Percentiles rank a stretch among this genome's conserved stretches.
phyloP scores from a whole-genome alignment of 1,140 invertebrate species.

The Pseudomyrmex flavicornis region DNA sequence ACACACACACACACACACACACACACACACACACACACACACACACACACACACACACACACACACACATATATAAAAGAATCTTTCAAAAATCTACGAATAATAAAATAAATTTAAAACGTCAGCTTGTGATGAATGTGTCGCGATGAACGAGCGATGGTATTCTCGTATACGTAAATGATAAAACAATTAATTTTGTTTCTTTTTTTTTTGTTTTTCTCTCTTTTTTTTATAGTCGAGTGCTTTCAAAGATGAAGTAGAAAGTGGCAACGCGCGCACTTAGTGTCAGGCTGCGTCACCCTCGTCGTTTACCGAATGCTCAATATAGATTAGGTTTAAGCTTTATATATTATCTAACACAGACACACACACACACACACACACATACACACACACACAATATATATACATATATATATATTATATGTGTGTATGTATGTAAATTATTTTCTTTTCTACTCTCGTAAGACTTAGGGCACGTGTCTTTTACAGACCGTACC shows the following conservation, averaged over 20 bases:
- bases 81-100: background rate
- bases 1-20: too few relatives aligned
- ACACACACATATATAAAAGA: too few relatives aligned
- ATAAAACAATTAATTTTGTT: constrained; percentile 59
- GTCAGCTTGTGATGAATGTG: constrained; percentile 44
- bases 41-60: too few relatives aligned
- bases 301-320: constrained; percentile 80
- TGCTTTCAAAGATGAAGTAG: constrained; percentile 59
- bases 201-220: constrained; percentile 43
- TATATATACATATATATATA: constrained; percentile 46
- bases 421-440: constrained; percentile 66
- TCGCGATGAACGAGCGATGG: constrained; percentile 7
- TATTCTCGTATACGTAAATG: constrained; percentile 65
- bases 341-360: constrained; percentile 77
- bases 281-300: constrained; percentile 63
- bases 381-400: too few relatives aligned
- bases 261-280: constrained; percentile 43
- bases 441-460: constrained; percentile 79
- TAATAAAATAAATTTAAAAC: too few relatives aligned
- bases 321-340: constrained; percentile 78
- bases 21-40: too few relatives aligned
- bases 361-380: background rate
- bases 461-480: constrained; percentile 75
- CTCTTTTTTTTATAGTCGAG: constrained; percentile 50
- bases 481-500: constrained; percentile 47